phyloP scores from a whole-genome alignment of 2,797 vertebrate species.

The Smutsia temminckii region DNA sequence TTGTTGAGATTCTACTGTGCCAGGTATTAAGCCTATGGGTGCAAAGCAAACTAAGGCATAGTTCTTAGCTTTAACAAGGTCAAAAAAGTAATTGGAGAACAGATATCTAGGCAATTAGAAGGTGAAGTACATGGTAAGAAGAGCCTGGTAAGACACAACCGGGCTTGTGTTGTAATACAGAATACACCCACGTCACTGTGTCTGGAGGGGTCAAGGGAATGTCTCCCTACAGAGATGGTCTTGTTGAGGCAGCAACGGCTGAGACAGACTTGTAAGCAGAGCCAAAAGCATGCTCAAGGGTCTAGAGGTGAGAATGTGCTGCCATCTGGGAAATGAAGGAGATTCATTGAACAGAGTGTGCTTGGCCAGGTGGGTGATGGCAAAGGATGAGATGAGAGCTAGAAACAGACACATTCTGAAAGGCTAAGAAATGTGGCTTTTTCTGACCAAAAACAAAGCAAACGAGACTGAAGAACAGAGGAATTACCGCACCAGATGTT shows the following conservation, averaged over 20 bases:
- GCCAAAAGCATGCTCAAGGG: not conserved
- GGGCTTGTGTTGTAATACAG: not conserved
- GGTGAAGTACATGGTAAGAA: not conserved
- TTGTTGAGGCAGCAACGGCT: not conserved
- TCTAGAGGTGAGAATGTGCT: not conserved
- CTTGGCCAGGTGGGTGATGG: not conserved
- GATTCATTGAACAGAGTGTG: not conserved
- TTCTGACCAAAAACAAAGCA: constrained; percentile 3
- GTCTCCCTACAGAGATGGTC: not conserved
- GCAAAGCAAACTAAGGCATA: not conserved
- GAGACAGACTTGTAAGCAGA: not conserved
- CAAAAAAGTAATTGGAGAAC: not conserved
- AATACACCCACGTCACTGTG: not conserved
- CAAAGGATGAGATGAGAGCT: not conserved
- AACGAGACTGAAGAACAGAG: not conserved
- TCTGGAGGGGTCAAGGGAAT: not conserved
- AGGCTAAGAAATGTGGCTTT: not conserved
- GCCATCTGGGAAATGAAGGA: not conserved
- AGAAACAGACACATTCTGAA: not conserved
- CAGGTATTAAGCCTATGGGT: not conserved
- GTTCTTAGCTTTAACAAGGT: not conserved
- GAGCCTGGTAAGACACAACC: not conserved
- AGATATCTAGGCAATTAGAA: not conserved
- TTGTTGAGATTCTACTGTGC: not conserved
- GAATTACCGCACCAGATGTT: not conserved